Evolutionary conservation across 2,888 invertebrate species (phyloP).

Genomic region (Tricholauxania praeusta): DNA sequence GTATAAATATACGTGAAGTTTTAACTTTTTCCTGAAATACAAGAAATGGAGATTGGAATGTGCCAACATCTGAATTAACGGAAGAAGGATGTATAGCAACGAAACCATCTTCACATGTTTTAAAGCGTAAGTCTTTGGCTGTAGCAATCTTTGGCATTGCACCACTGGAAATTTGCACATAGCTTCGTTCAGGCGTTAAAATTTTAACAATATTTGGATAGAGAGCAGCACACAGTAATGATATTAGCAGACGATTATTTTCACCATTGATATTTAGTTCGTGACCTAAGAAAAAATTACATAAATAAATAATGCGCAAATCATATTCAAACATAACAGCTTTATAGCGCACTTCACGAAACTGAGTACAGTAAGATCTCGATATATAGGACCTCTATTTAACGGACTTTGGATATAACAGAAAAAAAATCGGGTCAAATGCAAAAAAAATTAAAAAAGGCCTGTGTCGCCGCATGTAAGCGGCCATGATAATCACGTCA

Average conservation of each 20-base stretch:
- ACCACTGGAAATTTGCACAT: conserved; percentile 78
- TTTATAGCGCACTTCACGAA: no score
- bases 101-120: conserved; percentile 80
- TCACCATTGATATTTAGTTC: conserved; percentile 81
- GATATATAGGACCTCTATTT: no score
- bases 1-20: conserved; percentile 82
- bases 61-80: conserved; percentile 75
- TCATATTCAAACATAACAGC: no score
- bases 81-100: conserved; percentile 84
- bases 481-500: no score
- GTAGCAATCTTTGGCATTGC: conserved; percentile 79
- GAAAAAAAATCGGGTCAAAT: no score
- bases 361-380: no score
- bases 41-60: conserved; percentile 81
- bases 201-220: conserved; percentile 93
- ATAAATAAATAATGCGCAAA: background rate
- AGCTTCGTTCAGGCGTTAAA: conserved; percentile 82
- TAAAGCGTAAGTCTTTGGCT: conserved; percentile 80
- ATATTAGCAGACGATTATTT: conserved; percentile 80
- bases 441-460: no score
- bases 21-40: conserved; percentile 88
- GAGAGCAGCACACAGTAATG: conserved; percentile 89
- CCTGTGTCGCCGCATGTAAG: no score
- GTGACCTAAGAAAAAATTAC: conserved; percentile 1
- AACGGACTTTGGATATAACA: no score